Evolutionary conservation across 2,888 invertebrate species (phyloP).

Genomic region (Timema podura): DNA sequence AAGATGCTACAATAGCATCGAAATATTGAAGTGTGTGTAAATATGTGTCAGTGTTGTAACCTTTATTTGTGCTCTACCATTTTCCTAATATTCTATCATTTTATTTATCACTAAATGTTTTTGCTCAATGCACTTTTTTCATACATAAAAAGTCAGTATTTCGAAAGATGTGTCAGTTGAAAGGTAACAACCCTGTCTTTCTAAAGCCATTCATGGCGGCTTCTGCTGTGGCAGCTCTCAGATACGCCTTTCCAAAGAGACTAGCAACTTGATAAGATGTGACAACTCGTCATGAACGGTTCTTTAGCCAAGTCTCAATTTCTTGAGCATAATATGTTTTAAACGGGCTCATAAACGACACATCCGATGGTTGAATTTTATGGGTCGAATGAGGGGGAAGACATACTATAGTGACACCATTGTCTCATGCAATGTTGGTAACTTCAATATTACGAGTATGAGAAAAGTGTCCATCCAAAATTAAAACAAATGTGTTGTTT

Average conservation of each 20-base stretch:
- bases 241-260: neutral
- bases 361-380: neutral
- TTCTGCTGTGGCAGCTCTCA: neutral
- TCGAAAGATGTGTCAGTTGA: neutral
- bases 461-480: neutral
- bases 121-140: no score
- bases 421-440: neutral
- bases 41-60: no score
- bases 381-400: neutral
- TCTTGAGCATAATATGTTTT: neutral
- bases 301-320: neutral
- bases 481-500: neutral
- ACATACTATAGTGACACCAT: neutral
- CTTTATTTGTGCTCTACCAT: no score
- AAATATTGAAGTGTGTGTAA: no score
- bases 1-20: no score
- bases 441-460: neutral
- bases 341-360: neutral
- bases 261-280: neutral
- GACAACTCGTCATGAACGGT: neutral
- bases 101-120: no score
- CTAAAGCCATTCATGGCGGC: neutral
- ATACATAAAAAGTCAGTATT: neutral
- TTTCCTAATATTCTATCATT: no score
- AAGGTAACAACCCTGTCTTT: neutral